Evolutionary conservation across 2,888 invertebrate species (phyloP).

Genomic region (Prostheceraeus crozeri): DNA sequence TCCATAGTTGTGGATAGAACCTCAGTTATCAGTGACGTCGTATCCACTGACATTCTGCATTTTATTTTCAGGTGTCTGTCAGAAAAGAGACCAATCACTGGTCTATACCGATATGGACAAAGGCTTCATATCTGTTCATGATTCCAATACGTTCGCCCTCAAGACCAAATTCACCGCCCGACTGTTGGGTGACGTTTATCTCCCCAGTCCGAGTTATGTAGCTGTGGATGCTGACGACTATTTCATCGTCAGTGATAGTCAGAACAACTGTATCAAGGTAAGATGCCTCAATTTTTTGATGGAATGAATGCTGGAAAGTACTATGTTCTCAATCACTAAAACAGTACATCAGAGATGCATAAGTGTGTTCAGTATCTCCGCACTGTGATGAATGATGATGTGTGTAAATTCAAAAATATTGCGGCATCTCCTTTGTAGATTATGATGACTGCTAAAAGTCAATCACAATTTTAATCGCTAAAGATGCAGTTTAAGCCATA

Average conservation of each 20-base stretch:
- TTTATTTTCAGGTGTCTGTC: slow-evolving; percentile 9
- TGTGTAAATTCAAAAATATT: no score
- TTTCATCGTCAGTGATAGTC: slow-evolving; percentile 39
- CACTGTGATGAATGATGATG: no score
- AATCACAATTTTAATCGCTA: no score
- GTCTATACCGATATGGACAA: slow-evolving; percentile 40
- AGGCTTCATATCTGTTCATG: slow-evolving; percentile 34
- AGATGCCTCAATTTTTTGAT: no score
- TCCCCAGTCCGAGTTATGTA: slow-evolving; percentile 39
- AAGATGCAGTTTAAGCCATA: no score
- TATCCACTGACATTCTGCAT: neutral
- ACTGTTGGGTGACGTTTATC: slow-evolving; percentile 20
- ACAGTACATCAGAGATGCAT: neutral
- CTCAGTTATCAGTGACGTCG: no score
- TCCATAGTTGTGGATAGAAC: no score
- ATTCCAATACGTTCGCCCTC: slow-evolving; percentile 19
- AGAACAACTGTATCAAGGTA: slow-evolving; percentile 40
- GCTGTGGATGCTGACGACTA: slow-evolving; percentile 39
- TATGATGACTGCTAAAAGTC: no score
- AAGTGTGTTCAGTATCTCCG: no score
- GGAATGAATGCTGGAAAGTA: no score
- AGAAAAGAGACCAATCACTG: slow-evolving; percentile 37
- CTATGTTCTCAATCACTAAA: neutral
- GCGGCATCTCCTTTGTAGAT: no score
- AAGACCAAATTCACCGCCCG: slow-evolving; percentile 37